Percentiles rank a stretch among this genome's conserved stretches.
These are phyloP conservation scores for Nasonia oneida DNA, from an alignment of 2,888 invertebrate species.

Conservation along the genomic window DNA sequence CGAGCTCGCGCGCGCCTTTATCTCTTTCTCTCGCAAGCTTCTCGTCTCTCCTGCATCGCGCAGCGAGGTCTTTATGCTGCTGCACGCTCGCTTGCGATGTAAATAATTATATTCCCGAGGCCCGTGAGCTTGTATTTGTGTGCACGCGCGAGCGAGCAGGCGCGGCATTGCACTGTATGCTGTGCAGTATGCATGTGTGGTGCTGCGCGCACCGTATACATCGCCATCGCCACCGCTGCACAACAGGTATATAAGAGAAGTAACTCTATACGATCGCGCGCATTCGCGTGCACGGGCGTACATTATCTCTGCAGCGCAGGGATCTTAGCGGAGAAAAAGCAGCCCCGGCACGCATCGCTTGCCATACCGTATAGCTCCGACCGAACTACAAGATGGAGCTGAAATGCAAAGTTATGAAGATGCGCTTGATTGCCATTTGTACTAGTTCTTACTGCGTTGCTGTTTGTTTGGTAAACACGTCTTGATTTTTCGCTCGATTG, in stretches of 20 bases:
- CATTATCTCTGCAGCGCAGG: neutral
- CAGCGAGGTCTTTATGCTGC: neutral
- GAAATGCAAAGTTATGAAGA: neutral
- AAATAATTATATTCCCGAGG: conserved; percentile 58
- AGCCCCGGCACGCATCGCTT: conserved; percentile 15
- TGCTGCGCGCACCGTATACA: neutral
- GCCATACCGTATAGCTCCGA: neutral
- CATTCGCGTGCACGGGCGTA: neutral
- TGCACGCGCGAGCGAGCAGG: neutral
- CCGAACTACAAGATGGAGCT: neutral
- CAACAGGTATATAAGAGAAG: conserved; percentile 41
- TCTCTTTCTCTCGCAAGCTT: conserved; percentile 11
- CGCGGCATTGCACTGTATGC: neutral
- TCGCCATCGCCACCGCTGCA: neutral
- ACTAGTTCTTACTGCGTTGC: neutral
- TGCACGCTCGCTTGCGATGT: conserved; percentile 60
- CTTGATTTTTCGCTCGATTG: neutral
- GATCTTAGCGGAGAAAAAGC: conserved; percentile 23
- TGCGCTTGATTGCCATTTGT: neutral
- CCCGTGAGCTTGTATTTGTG: neutral
- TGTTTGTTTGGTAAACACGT: neutral
- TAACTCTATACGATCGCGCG: conserved; percentile 33
- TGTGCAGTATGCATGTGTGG: neutral
- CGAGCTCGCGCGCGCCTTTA: neutral
- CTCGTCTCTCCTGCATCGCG: neutral